phyloP scores from a whole-genome alignment of 2,797 vertebrate genomes.

The Squalus acanthias region DNA sequence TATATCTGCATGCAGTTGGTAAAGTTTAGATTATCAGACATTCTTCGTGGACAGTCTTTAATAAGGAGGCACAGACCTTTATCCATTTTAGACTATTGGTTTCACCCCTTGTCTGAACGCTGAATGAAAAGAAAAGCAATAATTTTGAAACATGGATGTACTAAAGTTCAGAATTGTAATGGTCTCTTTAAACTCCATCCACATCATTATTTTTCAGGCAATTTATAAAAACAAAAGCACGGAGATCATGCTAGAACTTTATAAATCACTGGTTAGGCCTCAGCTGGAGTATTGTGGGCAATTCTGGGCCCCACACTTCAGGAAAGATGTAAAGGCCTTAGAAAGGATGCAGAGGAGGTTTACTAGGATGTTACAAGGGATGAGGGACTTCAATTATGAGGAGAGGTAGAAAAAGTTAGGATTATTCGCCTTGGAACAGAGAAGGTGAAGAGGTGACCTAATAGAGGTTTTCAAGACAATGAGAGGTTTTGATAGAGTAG shows the following conservation, averaged over 20 bases:
- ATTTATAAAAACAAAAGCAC: not conserved
- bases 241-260: not conserved
- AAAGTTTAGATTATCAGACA: not conserved
- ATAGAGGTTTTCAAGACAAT: not conserved
- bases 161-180: not conserved
- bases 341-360: not conserved
- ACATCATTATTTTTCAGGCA: not conserved
- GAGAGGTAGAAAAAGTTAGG: not conserved
- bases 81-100: not conserved
- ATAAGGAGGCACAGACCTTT: constrained; percentile 24
- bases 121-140: not conserved
- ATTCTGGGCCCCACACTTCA: not conserved
- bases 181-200: not conserved
- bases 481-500: not conserved
- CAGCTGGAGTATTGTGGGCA: not conserved
- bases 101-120: not conserved
- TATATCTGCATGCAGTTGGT: constrained; percentile 16
- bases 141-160: not conserved
- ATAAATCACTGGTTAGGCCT: not conserved
- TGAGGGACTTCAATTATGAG: not conserved
- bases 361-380: not conserved
- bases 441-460: not conserved
- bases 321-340: no score
- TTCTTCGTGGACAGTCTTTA: not conserved
- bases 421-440: no score